Base-by-base conservation (phyloP, 2,888 invertebrate species). In the Lydus trimaculatus region DNA sequence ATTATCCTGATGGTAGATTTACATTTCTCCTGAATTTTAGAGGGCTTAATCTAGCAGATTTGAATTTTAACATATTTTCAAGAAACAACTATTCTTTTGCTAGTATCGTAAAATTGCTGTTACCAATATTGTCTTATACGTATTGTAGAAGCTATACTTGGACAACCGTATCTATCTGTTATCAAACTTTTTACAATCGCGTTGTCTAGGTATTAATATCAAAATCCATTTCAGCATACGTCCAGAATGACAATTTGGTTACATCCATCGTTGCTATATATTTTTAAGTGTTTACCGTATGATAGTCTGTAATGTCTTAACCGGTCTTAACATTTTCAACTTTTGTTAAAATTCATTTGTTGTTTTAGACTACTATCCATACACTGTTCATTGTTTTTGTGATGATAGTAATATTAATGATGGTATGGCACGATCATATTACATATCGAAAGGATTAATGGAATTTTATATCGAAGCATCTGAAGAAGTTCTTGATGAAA, bases 361-460 rank as follows among this genome's bases (percentile, higher is more conserved):
- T 23, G 58, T 61, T 62, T 48, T 69, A 81, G 81, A 77, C 74
- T 0, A 74, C 76, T 2, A 75, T 79, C 17, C 79, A 81, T 52
- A 78, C 79, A 0, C 68, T 80, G 1, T 79, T 80, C 65, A 67
- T 81, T 81, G 81, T 59, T 81, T 76, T 70, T 81, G 80, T 63
- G 81, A 81, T 69, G 81, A 81, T 61, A 69, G 68, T 7, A 63
- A 72, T 8, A 64, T 80, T 1, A 81, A 80, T 66, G 79, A 81
- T 65, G 81, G 81, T 0, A 77, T 73, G 73, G 70, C 73, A 3
- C 74, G 73, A 36, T 80, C 81, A 0, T 81, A 76, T 62, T 78
- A 73, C 48, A 80, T 80, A 79, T 76, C 80, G 1, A 74, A 75
- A 31, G 76, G 73, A 9, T 70, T 80, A 1, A 80, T 75, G 78